These are phyloP conservation scores for Scomber scombrus DNA, from an alignment of 2,113 vertebrate species.

Conservation along the genomic window DNA sequence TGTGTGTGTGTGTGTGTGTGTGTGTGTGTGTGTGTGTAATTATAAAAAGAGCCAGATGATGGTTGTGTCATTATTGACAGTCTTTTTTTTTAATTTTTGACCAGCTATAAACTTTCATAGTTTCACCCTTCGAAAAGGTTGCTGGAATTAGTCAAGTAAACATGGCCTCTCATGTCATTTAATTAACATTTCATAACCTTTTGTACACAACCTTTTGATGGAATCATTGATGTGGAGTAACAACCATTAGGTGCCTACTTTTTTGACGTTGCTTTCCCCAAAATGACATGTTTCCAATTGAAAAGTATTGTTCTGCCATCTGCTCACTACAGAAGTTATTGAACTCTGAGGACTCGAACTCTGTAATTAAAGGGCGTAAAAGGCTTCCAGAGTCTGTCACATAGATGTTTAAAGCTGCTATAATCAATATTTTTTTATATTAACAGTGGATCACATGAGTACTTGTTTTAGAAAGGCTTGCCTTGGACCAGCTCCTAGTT, in stretches of 20 bases:
- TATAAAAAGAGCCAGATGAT: background rate
- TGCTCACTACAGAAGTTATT: slow-evolving; percentile 10
- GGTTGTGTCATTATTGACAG: background rate
- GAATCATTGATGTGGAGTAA: background rate
- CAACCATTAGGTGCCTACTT: slow-evolving; percentile 8
- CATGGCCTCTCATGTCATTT: background rate
- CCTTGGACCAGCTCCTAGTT: too few species aligned
- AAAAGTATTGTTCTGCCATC: slow-evolving; percentile 18
- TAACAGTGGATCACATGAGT: too few species aligned
- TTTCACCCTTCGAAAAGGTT: background rate
- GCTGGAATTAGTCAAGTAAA: background rate
- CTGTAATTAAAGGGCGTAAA: slow-evolving; percentile 23
- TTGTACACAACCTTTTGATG: slow-evolving; percentile 18
- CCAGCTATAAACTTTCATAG: background rate
- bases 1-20: background rate
- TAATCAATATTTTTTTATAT: too few species aligned
- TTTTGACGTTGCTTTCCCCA: background rate
- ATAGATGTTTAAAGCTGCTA: background rate
- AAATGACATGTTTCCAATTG: slow-evolving; percentile 20
- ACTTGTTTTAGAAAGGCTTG: too few species aligned
- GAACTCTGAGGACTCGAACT: background rate
- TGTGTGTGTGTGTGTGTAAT: background rate
- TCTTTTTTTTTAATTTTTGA: background rate
- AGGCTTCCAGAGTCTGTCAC: background rate
- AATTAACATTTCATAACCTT: slow-evolving; percentile 21